Percentiles rank a stretch among this genome's conserved stretches.
Evolutionary conservation across 37 sponge, comb jelly and placozoan species (phyloP).

Genomic region (Spongilla lacustris): DNA sequence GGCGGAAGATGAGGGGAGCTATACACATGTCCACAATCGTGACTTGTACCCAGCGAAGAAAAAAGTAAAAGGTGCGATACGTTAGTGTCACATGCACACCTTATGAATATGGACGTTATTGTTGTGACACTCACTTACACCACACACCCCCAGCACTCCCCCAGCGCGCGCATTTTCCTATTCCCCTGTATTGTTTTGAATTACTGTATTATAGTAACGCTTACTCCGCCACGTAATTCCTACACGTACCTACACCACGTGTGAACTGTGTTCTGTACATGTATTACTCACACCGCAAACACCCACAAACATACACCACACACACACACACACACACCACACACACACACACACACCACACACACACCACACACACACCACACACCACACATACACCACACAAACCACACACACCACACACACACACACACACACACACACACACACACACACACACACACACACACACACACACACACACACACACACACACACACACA

Average conservation of each 20-base stretch:
- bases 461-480: conserved; percentile 2
- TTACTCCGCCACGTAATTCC: no score
- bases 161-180: neutral
- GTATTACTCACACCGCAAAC: no score
- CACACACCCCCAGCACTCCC: neutral
- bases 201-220: no score
- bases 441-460: conserved; percentile 8
- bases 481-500: neutral
- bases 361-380: conserved; percentile 32
- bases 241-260: no score
- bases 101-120: neutral
- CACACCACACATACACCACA: no score
- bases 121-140: neutral
- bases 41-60: conserved; percentile 41
- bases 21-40: conserved; percentile 22
- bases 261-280: no score
- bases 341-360: neutral
- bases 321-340: no score
- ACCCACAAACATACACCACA: no score
- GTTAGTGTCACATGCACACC: neutral
- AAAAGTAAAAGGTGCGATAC: conserved; percentile 35
- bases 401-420: conserved; percentile 34
- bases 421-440: conserved; percentile 34
- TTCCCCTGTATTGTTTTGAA: no score
- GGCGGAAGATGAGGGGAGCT: conserved; percentile 22